phyloP scores from a whole-genome alignment of 2,113 vertebrate genomes.

The Paradisaea rubra region DNA sequence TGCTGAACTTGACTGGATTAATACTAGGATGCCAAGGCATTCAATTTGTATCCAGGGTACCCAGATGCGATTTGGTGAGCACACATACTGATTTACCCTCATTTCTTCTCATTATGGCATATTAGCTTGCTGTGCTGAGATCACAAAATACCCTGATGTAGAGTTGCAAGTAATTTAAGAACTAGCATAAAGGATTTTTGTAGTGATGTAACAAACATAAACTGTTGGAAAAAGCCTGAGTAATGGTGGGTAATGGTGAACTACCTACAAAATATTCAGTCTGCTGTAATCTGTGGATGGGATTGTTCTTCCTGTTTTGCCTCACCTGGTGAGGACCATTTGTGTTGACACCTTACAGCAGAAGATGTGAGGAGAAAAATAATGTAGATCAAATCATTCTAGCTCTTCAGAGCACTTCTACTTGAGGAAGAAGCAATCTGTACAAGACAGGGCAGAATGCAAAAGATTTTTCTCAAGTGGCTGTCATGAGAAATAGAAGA shows the following conservation, averaged over 20 bases:
- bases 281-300: not conserved
- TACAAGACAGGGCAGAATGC: not conserved
- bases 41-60: slow-evolving; percentile 80
- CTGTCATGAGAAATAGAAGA: not conserved
- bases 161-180: not conserved
- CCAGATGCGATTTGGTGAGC: slow-evolving; percentile 81
- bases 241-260: not conserved
- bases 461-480: not conserved
- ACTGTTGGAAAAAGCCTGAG: not conserved
- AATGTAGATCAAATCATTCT: not conserved
- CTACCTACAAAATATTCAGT: not conserved
- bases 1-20: slow-evolving; percentile 82
- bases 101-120: not conserved
- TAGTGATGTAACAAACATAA: not conserved
- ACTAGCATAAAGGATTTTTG: not conserved
- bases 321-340: not conserved
- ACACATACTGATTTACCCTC: not conserved
- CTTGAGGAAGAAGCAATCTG: not conserved
- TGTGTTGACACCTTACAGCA: not conserved
- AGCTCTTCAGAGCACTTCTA: not conserved
- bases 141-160: not conserved
- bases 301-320: not conserved
- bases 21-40: slow-evolving; percentile 82
- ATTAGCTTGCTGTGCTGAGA: not conserved
- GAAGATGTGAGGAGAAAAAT: not conserved